Conservation (phyloP, 2,797 vertebrate species). For the Chaenodraco wilsoni region DNA sequence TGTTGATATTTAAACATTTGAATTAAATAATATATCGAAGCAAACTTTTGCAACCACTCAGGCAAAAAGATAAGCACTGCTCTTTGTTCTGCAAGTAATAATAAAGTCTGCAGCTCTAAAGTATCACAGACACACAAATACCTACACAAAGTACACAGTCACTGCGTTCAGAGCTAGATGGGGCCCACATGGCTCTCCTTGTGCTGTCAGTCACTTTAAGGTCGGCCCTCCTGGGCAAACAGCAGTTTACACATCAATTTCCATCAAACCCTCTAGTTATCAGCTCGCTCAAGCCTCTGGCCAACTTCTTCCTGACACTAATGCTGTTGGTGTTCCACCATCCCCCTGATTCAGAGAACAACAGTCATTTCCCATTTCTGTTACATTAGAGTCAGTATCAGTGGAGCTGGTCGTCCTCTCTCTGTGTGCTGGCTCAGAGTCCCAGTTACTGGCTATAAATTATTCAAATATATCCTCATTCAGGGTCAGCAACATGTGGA, state of each 20-base stretch:
- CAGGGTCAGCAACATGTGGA: constrained; percentile 32
- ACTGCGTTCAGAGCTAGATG: constrained; percentile 32
- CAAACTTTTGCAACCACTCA: background rate
- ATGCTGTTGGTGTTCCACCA: constrained; percentile 54
- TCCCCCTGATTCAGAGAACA: constrained; percentile 54
- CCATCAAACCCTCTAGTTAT: constrained; percentile 45
- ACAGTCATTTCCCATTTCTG: constrained; percentile 39
- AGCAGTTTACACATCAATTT: constrained; percentile 59
- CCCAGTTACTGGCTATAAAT: constrained; percentile 45
- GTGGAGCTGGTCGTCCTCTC: constrained; percentile 27
- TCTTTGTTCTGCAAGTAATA: background rate
- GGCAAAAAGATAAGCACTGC: constrained; percentile 1
- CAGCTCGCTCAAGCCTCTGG: constrained; percentile 37
- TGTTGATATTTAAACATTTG: background rate
- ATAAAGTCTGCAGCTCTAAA: constrained; percentile 12
- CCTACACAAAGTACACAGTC: constrained; percentile 1
- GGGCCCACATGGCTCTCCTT: constrained; percentile 33
- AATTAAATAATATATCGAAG: background rate
- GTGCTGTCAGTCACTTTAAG: constrained; percentile 31
- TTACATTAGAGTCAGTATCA: constrained; percentile 30
- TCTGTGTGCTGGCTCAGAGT: constrained; percentile 16
- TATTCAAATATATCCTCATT: constrained; percentile 40
- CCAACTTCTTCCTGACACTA: constrained; percentile 64
- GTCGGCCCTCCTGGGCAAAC: constrained; percentile 20
- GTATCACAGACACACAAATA: constrained; percentile 27